Base-by-base conservation (phyloP, 1,140 invertebrate genomes). In the Dufourea novaeangliae region DNA sequence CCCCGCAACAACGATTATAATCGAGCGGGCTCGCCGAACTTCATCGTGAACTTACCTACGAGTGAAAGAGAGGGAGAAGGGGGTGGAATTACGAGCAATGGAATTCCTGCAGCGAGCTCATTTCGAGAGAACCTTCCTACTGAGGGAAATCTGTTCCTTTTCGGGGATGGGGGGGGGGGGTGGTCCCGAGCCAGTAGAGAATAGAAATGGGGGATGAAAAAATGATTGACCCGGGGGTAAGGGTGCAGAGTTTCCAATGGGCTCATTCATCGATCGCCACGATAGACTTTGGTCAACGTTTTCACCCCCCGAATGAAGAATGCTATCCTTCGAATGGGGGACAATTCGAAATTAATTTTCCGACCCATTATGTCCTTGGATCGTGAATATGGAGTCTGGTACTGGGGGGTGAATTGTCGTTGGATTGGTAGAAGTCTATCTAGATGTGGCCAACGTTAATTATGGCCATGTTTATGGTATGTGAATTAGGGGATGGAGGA, bases 51-150 rank as follows among this genome's bases (percentile, higher is more conserved):
- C 41, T 46, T 64, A 39, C n/a, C n/a, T n/a, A n/a, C n/a, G 6
- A 8, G 25, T 32, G 8, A 11, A 34, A 61, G 39, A 3, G 10
- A 7, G 52, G 25, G 52, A 5, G 8, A 7, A 12, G 6, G 2
- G 14, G 54, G 7, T 8, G 32, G 32, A 29, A 22, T 27, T 2
- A 50, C 44, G 29, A 6, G 59, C 29, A 12, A 52, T 67, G 41
- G 27, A 52, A 67, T 67, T 50, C 34, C n/a, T 27, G 12, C 17
- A 46, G 39, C 12, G 6, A 67, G 44, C 44, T 67, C 41, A 29
- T 34, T 61, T 61, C 5, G 11, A 39, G 34, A 10, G 34, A 59
- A 59, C 20, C 29, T 29, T 32, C 44, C n/a, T 50, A 5, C 20
- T 6, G 17, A 17, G n/a, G 1, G 12, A 27, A 6, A 7, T 25